A percentile compares a stretch with the other conserved stretches of the same genome.
These are phyloP conservation scores for Andrena bucephala DNA, from an alignment of 2,888 invertebrate genomes.

Conservation along the genomic window DNA sequence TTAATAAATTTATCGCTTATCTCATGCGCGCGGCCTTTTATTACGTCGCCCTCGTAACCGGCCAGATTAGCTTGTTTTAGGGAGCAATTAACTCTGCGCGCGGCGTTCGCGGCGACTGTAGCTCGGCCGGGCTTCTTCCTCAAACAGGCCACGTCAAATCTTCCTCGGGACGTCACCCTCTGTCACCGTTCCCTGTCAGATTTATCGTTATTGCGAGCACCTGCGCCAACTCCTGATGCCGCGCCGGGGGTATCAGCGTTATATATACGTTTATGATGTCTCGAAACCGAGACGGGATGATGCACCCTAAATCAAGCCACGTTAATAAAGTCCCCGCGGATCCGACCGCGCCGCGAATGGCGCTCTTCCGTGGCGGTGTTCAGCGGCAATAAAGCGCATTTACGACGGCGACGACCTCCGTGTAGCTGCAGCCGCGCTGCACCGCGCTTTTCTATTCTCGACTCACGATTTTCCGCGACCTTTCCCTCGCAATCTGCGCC, in stretches of 20 bases:
- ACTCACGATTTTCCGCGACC: conserved; percentile 51
- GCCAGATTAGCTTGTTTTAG: conserved; percentile 31
- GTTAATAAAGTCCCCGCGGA: conserved; percentile 68
- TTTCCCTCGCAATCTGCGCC: conserved; percentile 3
- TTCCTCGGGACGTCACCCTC: neutral
- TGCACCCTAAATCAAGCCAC: conserved; percentile 68
- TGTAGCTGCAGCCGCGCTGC: neutral
- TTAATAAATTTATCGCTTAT: conserved; percentile 61
- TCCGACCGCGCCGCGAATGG: conserved; percentile 58
- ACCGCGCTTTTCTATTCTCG: conserved; percentile 52
- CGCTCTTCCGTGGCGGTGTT: conserved; percentile 51
- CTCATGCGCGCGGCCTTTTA: conserved; percentile 19
- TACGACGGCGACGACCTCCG: conserved; percentile 65
- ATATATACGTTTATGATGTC: conserved; percentile 59
- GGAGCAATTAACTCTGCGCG: conserved; percentile 18
- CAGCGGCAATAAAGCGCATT: conserved; percentile 69
- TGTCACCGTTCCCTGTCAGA: neutral
- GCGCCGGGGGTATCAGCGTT: conserved; percentile 44
- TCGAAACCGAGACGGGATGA: conserved; percentile 58
- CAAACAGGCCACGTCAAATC: neutral
- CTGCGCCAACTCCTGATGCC: conserved; percentile 26
- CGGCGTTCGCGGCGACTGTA: neutral
- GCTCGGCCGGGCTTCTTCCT: neutral
- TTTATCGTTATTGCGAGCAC: conserved; percentile 33
- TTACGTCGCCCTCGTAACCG: conserved; percentile 12